Percentiles rank a stretch among this genome's conserved stretches.
phyloP scores from a whole-genome alignment of 2,113 vertebrate species.

The Ciconia stormi region DNA sequence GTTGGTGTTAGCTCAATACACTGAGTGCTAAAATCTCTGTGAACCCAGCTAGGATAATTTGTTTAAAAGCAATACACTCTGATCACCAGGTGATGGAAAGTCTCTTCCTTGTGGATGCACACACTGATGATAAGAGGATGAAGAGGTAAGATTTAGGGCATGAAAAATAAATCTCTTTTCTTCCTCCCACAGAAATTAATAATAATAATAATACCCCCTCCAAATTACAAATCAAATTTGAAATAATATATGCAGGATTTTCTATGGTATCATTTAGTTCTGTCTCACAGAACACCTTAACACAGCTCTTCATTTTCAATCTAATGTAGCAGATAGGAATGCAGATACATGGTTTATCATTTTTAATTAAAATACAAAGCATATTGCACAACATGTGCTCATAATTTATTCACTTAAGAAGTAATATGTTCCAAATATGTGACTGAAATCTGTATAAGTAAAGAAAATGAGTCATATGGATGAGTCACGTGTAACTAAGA shows the following conservation, averaged over 20 bases:
- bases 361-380: slow-evolving; percentile 46
- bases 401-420: background rate
- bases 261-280: background rate
- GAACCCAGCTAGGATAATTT: background rate
- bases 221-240: slow-evolving; percentile 10
- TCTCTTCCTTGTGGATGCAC: background rate
- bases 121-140: background rate
- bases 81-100: slow-evolving; percentile 28
- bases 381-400: background rate
- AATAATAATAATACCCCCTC: background rate
- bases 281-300: background rate
- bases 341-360: background rate
- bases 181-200: background rate
- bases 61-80: slow-evolving; percentile 18
- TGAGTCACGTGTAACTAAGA: background rate
- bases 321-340: background rate
- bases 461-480: background rate
- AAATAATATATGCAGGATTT: background rate
- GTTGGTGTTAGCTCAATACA: background rate
- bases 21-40: background rate
- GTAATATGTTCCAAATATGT: background rate
- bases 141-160: slow-evolving; percentile 27
- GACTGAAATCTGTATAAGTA: background rate
- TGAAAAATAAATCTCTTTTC: background rate
- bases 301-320: slow-evolving; percentile 1